Evolutionary conservation across 2,888 invertebrate genomes (phyloP).

Genomic region (Cosmia pyralina): DNA sequence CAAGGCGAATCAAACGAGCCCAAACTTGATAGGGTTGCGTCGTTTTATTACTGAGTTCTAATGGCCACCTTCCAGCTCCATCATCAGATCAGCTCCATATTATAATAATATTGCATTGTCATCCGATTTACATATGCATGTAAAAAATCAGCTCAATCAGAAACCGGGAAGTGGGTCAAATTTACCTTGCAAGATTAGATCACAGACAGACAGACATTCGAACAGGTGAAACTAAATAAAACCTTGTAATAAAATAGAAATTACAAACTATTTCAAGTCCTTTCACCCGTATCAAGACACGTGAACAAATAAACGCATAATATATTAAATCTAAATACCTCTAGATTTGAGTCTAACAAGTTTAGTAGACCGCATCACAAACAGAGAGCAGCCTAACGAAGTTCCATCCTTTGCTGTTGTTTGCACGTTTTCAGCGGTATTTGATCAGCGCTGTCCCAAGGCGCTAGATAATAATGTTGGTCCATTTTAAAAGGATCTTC

Average conservation of each 20-base stretch:
- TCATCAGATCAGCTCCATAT: too few relatives aligned
- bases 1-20: too few relatives aligned
- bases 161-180: too few relatives aligned
- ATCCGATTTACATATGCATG: too few relatives aligned
- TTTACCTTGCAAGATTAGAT: too few relatives aligned
- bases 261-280: background rate
- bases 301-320: slow-evolving; percentile 11
- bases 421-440: slow-evolving; percentile 39
- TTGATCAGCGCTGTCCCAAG: slow-evolving; percentile 33
- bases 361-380: slow-evolving; percentile 41
- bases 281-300: background rate
- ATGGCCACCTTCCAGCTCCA: too few relatives aligned
- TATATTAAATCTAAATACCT: slow-evolving; percentile 9
- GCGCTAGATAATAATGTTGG: slow-evolving; percentile 42
- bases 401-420: slow-evolving; percentile 40
- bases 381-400: slow-evolving; percentile 18
- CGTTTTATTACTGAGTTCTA: too few relatives aligned
- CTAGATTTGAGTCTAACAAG: slow-evolving; percentile 19
- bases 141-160: too few relatives aligned
- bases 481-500: slow-evolving; percentile 37
- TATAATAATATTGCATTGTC: too few relatives aligned
- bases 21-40: too few relatives aligned
- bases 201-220: too few relatives aligned
- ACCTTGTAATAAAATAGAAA: background rate
- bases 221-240: too few relatives aligned